These are phyloP conservation scores for fruit fly (Drosophila melanogaster) DNA, from an alignment of 1,140 invertebrate genomes.

Conservation along the genomic window DNA sequence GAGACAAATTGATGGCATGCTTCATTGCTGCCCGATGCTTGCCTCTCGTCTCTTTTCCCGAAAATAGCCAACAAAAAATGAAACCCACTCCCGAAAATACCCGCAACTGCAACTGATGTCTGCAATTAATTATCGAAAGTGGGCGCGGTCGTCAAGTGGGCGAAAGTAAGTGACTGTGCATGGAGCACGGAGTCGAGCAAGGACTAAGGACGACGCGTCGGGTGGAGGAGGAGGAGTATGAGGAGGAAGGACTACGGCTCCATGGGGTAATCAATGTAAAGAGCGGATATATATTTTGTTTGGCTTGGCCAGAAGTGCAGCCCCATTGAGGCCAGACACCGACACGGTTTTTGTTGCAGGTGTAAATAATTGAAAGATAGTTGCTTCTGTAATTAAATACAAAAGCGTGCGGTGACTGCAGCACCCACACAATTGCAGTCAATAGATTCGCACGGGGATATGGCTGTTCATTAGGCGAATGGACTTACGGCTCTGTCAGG, in stretches of 20 bases:
- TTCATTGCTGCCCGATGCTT: slow-evolving; percentile 45
- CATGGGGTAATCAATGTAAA: slow-evolving; percentile 80
- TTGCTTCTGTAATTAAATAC: slow-evolving; percentile 83
- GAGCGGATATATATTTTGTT: slow-evolving; percentile 83
- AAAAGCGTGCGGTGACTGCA: slow-evolving; percentile 47
- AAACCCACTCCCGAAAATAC: slow-evolving; percentile 34
- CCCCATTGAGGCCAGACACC: slow-evolving; percentile 39
- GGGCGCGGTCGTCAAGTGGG: slow-evolving; percentile 83
- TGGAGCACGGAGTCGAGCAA: slow-evolving; percentile 12
- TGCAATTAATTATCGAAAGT: slow-evolving; percentile 84
- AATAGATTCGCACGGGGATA: slow-evolving; percentile 29
- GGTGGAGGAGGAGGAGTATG: no score
- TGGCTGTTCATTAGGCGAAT: slow-evolving; percentile 71
- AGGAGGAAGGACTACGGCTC: slow-evolving; percentile 7
- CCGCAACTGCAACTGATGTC: slow-evolving; percentile 82
- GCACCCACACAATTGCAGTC: slow-evolving; percentile 10
- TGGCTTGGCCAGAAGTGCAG: slow-evolving; percentile 71
- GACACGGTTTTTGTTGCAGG: slow-evolving; percentile 70
- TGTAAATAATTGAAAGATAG: slow-evolving; percentile 84
- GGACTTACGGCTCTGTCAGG: slow-evolving; percentile 59
- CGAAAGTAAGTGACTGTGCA: slow-evolving; percentile 57
- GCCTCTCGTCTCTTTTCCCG: background rate
- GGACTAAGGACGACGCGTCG: background rate
- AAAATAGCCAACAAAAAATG: slow-evolving; percentile 40
- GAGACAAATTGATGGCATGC: slow-evolving; percentile 83